Evolutionary conservation across 2,888 invertebrate genomes (phyloP).

Genomic region (Epicampocera succincta): DNA sequence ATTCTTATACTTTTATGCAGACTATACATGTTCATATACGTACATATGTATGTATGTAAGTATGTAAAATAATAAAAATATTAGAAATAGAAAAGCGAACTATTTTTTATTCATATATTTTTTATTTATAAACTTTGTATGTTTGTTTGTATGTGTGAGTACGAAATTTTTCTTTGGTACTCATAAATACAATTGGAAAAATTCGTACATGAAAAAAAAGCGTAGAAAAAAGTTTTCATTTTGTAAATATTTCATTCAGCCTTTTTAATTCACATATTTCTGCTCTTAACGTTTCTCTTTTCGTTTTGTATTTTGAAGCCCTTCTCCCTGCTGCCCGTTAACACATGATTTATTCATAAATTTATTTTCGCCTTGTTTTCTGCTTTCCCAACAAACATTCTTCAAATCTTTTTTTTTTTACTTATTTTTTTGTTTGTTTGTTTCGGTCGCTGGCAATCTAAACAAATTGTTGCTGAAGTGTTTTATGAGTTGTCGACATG

Average conservation of each 20-base stretch:
- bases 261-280: conserved; percentile 51
- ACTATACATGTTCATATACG: too few relatives aligned
- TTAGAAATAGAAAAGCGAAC: conserved; percentile 40
- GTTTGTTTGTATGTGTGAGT: not conserved
- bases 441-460: conserved; percentile 26
- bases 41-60: too few relatives aligned
- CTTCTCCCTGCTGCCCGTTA: not conserved
- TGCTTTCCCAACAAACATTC: conserved; percentile 11
- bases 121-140: conserved; percentile 71
- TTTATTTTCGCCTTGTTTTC: conserved; percentile 17
- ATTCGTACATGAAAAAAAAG: conserved; percentile 6
- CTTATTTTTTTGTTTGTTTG: conserved; percentile 13
- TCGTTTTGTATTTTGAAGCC: conserved; percentile 3
- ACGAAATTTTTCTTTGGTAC: not conserved
- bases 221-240: conserved; percentile 38
- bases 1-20: too few relatives aligned
- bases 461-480: conserved; percentile 56
- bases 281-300: conserved; percentile 47
- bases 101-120: conserved; percentile 81
- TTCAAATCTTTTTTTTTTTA: not conserved
- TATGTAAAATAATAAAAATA: too few relatives aligned
- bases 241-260: conserved; percentile 24
- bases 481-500: conserved; percentile 1
- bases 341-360: conserved; percentile 66
- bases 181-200: conserved; percentile 36